Evolutionary conservation across 2,113 vertebrate species (phyloP).

Genomic region (Cololabis saira): DNA sequence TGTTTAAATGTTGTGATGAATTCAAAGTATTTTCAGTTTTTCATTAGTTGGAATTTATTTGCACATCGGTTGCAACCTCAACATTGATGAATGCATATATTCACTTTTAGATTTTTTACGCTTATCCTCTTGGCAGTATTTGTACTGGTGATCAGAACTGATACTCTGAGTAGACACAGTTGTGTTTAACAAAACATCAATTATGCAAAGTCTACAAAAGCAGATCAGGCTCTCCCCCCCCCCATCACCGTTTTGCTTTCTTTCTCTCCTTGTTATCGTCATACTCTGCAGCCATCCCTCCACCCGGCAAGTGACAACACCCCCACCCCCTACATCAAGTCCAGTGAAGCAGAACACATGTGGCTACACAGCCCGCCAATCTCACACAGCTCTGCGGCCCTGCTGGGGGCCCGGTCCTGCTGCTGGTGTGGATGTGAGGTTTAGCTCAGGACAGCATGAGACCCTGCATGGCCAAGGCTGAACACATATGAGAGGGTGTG

Average conservation of each 20-base stretch:
- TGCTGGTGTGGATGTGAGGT: constrained; percentile 66
- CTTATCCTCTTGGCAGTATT: constrained; percentile 64
- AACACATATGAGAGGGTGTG: constrained; percentile 14
- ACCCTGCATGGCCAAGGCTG: constrained; percentile 13
- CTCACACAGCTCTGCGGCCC: constrained; percentile 64
- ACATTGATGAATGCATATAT: constrained; percentile 36
- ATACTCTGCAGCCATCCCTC: constrained; percentile 36
- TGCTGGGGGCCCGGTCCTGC: constrained; percentile 55
- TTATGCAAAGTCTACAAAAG: constrained; percentile 70
- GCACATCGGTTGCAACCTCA: constrained; percentile 12
- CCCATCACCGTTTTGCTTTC: constrained; percentile 19
- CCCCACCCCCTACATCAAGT: constrained; percentile 20
- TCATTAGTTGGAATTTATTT: constrained; percentile 62
- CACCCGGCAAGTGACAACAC: constrained; percentile 47
- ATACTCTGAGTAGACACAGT: constrained; percentile 59
- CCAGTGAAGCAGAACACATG: constrained; percentile 59
- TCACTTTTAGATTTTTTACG: constrained; percentile 39
- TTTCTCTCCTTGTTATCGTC: constrained; percentile 1
- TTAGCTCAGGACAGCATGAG: constrained; percentile 35
- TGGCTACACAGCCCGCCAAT: constrained; percentile 58
- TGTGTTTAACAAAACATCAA: constrained; percentile 71
- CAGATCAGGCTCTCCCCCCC: constrained; percentile 48
- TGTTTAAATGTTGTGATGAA: no score
- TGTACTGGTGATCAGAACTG: constrained; percentile 67
- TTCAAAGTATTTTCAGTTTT: constrained; percentile 31